A percentile compares a stretch with the other conserved stretches of the same genome.
These are phyloP conservation scores for Ceratitis capitata DNA, from an alignment of 1,140 invertebrate species.

Conservation along the genomic window DNA sequence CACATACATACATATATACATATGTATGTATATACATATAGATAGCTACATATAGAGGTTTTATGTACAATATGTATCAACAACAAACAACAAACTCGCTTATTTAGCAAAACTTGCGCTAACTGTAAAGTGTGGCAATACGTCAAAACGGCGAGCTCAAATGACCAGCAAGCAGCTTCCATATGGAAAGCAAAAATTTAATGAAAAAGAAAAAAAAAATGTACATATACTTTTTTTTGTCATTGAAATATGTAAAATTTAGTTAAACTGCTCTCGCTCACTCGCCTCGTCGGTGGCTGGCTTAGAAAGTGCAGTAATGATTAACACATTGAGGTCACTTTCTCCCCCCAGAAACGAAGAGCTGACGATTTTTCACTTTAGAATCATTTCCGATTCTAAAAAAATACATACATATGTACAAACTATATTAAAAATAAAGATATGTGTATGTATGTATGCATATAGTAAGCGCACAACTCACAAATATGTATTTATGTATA, in stretches of 20 bases:
- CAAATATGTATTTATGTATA: neutral
- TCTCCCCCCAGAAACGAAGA: slow-evolving; percentile 1
- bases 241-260: slow-evolving; percentile 34
- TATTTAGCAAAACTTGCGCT: slow-evolving; percentile 9
- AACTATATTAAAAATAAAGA: neutral
- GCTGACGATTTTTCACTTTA: neutral
- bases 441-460: neutral
- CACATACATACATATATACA: neutral
- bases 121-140: slow-evolving; percentile 14
- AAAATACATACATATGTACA: neutral
- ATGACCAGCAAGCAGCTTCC: slow-evolving; percentile 22
- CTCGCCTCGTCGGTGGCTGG: too few species aligned
- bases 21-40: neutral
- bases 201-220: neutral
- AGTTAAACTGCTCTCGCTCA: neutral
- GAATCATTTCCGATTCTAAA: neutral
- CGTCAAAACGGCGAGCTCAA: neutral
- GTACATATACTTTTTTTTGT: too few species aligned
- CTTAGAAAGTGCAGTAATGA: slow-evolving; percentile 23
- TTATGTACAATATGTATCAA: neutral
- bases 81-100: neutral
- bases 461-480: too few species aligned
- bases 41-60: neutral
- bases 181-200: neutral
- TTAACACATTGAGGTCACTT: slow-evolving; percentile 31